Percentiles rank a stretch among this genome's conserved stretches.
Evolutionary conservation across 2,797 vertebrate species (phyloP).

Genomic region (Graptemys geographica): DNA sequence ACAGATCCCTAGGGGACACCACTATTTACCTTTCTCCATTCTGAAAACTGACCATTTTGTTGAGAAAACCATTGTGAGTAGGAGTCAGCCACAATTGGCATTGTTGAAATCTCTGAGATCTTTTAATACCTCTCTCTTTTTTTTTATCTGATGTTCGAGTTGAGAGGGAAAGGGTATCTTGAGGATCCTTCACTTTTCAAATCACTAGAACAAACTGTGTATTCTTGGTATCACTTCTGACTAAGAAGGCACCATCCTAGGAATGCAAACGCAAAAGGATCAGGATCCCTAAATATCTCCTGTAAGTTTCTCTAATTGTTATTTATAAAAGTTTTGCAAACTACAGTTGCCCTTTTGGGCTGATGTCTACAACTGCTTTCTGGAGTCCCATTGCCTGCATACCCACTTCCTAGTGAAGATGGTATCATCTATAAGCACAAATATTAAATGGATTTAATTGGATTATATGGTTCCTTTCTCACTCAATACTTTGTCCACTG

Average conservation of each 20-base stretch:
- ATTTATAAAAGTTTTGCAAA: accelerated
- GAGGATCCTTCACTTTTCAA: background rate
- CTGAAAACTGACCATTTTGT: accelerated
- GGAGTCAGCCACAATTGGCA: accelerated
- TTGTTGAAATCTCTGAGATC: background rate
- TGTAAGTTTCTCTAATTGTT: background rate
- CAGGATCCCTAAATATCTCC: background rate
- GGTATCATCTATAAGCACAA: accelerated
- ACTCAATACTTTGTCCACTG: background rate
- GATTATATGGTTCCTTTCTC: background rate
- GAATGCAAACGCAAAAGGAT: background rate
- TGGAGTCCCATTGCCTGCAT: background rate
- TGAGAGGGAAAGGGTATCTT: background rate
- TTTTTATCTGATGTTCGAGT: accelerated
- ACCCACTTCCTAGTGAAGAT: accelerated
- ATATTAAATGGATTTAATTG: accelerated
- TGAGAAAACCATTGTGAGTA: accelerated
- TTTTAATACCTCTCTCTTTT: background rate
- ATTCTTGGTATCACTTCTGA: background rate
- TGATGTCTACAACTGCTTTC: accelerated
- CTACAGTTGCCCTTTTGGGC: background rate
- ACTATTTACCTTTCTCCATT: too few relatives aligned
- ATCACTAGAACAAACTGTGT: background rate
- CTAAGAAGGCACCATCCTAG: background rate
- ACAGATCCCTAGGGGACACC: too few relatives aligned